Conservation (phyloP, 1,140 invertebrate species). For the Drosophila ogumai region DNA sequence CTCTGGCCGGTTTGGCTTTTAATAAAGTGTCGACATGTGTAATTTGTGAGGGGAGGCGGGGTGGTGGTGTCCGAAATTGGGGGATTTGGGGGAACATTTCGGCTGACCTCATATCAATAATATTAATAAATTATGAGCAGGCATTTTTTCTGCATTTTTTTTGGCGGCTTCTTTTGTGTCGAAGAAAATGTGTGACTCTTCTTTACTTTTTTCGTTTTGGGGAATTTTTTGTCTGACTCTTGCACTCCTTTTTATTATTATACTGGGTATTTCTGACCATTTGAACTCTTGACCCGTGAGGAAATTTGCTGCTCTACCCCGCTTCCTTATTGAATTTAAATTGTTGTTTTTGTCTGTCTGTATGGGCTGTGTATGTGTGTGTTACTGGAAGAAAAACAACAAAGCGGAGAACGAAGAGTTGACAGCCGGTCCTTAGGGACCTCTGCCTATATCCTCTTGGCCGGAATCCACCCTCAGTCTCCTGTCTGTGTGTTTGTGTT, state of each 20-base stretch:
- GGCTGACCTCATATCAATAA: conserved; percentile 59
- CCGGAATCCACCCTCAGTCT: conserved; percentile 60
- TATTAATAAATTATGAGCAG: conserved; percentile 74
- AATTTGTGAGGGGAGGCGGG: conserved; percentile 66
- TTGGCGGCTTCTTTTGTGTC: conserved; percentile 33
- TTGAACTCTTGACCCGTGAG: conserved; percentile 48
- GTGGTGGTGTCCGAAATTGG: conserved; percentile 4
- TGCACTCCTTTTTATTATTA: conserved; percentile 41
- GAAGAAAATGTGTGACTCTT: conserved; percentile 40
- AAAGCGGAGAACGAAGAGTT: conserved; percentile 20
- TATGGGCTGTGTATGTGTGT: neutral
- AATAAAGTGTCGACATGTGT: conserved; percentile 84
- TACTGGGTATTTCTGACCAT: conserved; percentile 38
- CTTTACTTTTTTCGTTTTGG: neutral
- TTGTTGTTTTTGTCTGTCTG: conserved; percentile 50
- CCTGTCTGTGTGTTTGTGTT: neutral
- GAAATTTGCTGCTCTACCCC: conserved; percentile 5
- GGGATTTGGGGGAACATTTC: conserved; percentile 3
- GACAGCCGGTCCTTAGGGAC: conserved; percentile 32
- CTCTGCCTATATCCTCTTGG: conserved; percentile 31
- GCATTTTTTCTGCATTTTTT: conserved; percentile 21
- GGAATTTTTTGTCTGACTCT: conserved; percentile 23
- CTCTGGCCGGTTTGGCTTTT: conserved; percentile 35
- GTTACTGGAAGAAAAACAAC: conserved; percentile 20
- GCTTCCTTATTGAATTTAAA: conserved; percentile 70